Conservation (phyloP, 2,113 vertebrate species). For the Clarias macrocephalus region DNA sequence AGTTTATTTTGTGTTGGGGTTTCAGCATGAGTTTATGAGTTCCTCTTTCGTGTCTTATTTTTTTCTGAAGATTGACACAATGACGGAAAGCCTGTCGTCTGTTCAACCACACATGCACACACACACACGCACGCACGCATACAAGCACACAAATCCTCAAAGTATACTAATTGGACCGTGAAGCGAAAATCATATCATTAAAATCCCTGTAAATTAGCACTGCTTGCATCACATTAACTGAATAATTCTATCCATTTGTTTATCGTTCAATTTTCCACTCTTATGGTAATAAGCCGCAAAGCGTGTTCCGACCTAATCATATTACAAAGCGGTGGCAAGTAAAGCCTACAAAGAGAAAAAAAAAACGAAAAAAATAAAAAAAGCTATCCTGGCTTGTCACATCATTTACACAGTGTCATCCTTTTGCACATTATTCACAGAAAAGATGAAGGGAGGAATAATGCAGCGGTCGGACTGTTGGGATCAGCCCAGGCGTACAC, state of each 20-base stretch:
- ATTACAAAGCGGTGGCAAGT: slow-evolving; percentile 60
- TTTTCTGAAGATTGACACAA: slow-evolving; percentile 34
- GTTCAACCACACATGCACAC: slow-evolving; percentile 22
- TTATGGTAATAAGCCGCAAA: slow-evolving; percentile 56
- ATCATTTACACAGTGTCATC: slow-evolving; percentile 65
- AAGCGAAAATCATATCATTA: slow-evolving; percentile 49
- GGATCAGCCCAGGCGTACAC: slow-evolving; percentile 46
- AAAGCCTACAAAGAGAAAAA: slow-evolving; percentile 42
- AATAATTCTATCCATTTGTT: slow-evolving; percentile 60
- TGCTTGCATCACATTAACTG: slow-evolving; percentile 55
- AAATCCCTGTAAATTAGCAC: slow-evolving; percentile 57
- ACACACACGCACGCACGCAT: neutral
- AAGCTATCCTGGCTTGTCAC: slow-evolving; percentile 56
- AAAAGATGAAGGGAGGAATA: slow-evolving; percentile 32
- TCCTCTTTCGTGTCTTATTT: slow-evolving; percentile 39
- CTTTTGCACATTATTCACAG: slow-evolving; percentile 40
- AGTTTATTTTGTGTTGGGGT: slow-evolving; percentile 22
- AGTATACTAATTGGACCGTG: slow-evolving; percentile 22
- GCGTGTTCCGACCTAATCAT: slow-evolving; percentile 64
- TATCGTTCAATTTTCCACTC: slow-evolving; percentile 62
- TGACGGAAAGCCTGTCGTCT: slow-evolving; percentile 39
- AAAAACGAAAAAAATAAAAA: neutral
- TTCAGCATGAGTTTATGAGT: slow-evolving; percentile 32
- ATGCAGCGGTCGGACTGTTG: slow-evolving; percentile 26
- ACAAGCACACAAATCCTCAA: neutral